Evolutionary conservation across 2,888 invertebrate species (phyloP).

Genomic region (Clostera curtula): DNA sequence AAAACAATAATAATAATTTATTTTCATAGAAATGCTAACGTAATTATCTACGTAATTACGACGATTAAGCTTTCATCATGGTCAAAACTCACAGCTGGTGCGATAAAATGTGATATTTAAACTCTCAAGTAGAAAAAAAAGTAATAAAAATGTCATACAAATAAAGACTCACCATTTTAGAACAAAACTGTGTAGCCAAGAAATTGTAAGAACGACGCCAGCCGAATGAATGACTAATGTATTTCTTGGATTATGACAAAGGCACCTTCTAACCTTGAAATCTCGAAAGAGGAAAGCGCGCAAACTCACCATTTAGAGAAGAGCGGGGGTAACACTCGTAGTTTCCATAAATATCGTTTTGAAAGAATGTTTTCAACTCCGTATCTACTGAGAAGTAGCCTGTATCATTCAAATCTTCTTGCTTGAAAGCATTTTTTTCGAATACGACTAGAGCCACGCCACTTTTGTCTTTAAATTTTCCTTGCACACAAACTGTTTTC

Average conservation of each 20-base stretch:
- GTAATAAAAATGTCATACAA: no score
- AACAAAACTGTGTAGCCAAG: no score
- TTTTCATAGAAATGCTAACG: no score
- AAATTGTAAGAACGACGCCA: background rate
- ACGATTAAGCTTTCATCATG: no score
- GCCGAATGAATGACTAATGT: conserved; percentile 2
- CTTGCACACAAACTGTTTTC: conserved; percentile 82
- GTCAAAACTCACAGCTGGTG: no score
- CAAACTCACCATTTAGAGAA: conserved; percentile 77
- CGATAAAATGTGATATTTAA: no score
- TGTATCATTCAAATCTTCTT: conserved; percentile 69
- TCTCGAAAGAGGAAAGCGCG: conserved; percentile 15
- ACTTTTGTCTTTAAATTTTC: conserved; percentile 77
- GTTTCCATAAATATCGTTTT: conserved; percentile 90
- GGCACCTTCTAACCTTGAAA: conserved; percentile 30
- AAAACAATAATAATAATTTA: no score
- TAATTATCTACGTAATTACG: no score
- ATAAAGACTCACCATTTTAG: no score
- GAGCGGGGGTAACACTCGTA: conserved; percentile 81
- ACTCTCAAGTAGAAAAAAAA: no score
- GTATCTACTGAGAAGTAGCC: conserved; percentile 79
- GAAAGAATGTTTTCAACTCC: conserved; percentile 77
- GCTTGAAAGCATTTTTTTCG: conserved; percentile 87
- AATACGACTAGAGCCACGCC: conserved; percentile 83
- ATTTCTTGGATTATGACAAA: conserved; percentile 25